A percentile compares a stretch with the other conserved stretches of the same genome.
Evolutionary conservation across 2,888 invertebrate species (phyloP).

Genomic region (Eulithis testata): DNA sequence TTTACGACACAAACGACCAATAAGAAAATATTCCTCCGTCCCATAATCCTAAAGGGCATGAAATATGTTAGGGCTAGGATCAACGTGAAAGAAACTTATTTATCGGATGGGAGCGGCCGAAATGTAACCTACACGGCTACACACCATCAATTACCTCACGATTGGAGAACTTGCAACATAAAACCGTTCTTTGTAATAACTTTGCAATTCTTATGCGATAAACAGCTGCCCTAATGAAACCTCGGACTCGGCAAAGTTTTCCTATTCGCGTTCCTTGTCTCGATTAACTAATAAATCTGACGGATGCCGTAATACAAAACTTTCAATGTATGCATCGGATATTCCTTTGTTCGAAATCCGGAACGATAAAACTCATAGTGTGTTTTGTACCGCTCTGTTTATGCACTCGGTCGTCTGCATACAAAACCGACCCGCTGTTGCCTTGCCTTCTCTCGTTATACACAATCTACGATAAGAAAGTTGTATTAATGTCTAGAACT

Average conservation of each 20-base stretch:
- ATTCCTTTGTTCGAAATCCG: slow-evolving; percentile 38
- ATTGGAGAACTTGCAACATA: slow-evolving; percentile 50
- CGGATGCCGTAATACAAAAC: slow-evolving; percentile 28
- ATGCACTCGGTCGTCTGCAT: slow-evolving; percentile 58
- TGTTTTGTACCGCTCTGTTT: slow-evolving; percentile 48
- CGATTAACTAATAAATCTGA: slow-evolving; percentile 33
- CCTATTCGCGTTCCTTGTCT: slow-evolving; percentile 22
- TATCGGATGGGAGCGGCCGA: slow-evolving; percentile 46
- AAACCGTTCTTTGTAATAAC: slow-evolving; percentile 51
- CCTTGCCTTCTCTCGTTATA: slow-evolving; percentile 31
- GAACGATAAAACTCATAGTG: slow-evolving; percentile 33
- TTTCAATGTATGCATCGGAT: slow-evolving; percentile 34
- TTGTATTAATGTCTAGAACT: slow-evolving; percentile 34
- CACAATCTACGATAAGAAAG: slow-evolving; percentile 44
- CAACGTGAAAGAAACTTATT: slow-evolving; percentile 55
- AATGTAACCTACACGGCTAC: slow-evolving; percentile 43
- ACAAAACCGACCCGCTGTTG: slow-evolving; percentile 45
- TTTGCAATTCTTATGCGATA: slow-evolving; percentile 46
- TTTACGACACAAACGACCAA: slow-evolving; percentile 49
- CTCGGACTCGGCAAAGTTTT: slow-evolving; percentile 38
- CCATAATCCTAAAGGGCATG: slow-evolving; percentile 51
- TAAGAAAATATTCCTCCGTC: slow-evolving; percentile 49
- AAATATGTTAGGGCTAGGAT: slow-evolving; percentile 56
- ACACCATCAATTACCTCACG: slow-evolving; percentile 46
- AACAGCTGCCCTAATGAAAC: slow-evolving; percentile 45